Percentiles rank a stretch among this genome's conserved stretches.
These are phyloP conservation scores for Tipula vernalis DNA, from an alignment of 2,888 invertebrate species.

Conservation along the genomic window DNA sequence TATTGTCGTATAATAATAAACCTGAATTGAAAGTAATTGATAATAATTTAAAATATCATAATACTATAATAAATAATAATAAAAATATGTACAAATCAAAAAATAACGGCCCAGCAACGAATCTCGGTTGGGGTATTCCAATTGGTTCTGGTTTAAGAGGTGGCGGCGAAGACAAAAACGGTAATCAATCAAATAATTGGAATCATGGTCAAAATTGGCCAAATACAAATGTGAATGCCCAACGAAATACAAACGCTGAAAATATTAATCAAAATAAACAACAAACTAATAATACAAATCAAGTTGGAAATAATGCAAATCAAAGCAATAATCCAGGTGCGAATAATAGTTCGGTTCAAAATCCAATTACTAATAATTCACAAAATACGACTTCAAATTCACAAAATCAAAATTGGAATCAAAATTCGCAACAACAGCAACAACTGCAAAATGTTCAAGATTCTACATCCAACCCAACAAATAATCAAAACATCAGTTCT, in stretches of 20 bases:
- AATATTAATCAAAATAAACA: constrained; percentile 5
- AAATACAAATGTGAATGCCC: constrained; percentile 7
- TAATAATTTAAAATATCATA: neutral
- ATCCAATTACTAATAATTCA: neutral
- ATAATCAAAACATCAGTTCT: constrained; percentile 13
- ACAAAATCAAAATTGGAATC: neutral
- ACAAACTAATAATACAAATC: neutral
- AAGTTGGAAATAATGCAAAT: neutral
- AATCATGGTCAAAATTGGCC: constrained; percentile 9
- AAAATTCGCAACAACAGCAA: constrained; percentile 21
- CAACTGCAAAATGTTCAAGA: constrained; percentile 25
- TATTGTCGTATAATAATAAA: neutral
- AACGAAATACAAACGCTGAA: neutral
- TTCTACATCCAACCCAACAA: constrained; percentile 17
- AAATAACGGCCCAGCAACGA: constrained; percentile 4
- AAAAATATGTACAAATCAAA: neutral
- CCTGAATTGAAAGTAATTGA: neutral
- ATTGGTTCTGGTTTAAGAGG: constrained; percentile 9
- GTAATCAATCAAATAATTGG: constrained; percentile 11
- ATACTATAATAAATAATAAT: neutral
- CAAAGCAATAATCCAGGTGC: neutral
- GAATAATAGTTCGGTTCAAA: neutral
- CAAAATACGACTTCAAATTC: neutral
- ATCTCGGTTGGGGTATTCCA: constrained; percentile 5
- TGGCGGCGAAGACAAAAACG: constrained; percentile 8